Evolutionary conservation across 1,140 invertebrate genomes (phyloP).

Genomic region (Drosophila nasuta): DNA sequence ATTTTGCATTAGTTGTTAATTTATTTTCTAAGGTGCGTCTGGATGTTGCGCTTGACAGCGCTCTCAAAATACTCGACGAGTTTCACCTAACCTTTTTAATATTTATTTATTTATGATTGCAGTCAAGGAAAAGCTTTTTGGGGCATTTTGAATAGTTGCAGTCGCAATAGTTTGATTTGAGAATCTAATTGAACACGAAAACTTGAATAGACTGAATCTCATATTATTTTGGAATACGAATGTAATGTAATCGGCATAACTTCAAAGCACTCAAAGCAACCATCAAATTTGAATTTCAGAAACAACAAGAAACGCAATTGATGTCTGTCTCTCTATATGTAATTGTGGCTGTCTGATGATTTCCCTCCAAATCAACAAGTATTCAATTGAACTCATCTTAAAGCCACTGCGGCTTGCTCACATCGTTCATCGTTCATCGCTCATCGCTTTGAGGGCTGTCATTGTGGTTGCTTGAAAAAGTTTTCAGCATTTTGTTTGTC

Average conservation of each 20-base stretch:
- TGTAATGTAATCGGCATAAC: no score
- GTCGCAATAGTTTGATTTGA: no score
- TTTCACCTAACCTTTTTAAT: no score
- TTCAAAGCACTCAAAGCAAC: slow-evolving; percentile 2
- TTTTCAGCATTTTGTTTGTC: slow-evolving; percentile 50
- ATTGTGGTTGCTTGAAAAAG: slow-evolving; percentile 37
- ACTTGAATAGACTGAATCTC: no score
- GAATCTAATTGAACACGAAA: no score
- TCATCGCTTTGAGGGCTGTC: slow-evolving; percentile 31
- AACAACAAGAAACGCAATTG: slow-evolving; percentile 24
- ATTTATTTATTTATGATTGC: no score
- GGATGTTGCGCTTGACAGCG: not conserved
- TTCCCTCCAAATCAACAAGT: not conserved
- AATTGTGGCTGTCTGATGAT: slow-evolving; percentile 6
- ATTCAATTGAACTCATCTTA: slow-evolving; percentile 48
- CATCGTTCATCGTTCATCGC: slow-evolving; percentile 31
- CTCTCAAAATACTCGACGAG: not conserved
- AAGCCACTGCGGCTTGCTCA: slow-evolving; percentile 30
- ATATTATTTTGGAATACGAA: no score
- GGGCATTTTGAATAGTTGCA: no score
- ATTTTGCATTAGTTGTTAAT: slow-evolving; percentile 58
- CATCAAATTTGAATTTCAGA: slow-evolving; percentile 39
- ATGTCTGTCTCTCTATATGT: slow-evolving; percentile 1
- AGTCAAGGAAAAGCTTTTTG: no score
- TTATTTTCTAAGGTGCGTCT: slow-evolving; percentile 30